Conservation (phyloP, 2,888 invertebrate species). For the Brenthis ino region DNA sequence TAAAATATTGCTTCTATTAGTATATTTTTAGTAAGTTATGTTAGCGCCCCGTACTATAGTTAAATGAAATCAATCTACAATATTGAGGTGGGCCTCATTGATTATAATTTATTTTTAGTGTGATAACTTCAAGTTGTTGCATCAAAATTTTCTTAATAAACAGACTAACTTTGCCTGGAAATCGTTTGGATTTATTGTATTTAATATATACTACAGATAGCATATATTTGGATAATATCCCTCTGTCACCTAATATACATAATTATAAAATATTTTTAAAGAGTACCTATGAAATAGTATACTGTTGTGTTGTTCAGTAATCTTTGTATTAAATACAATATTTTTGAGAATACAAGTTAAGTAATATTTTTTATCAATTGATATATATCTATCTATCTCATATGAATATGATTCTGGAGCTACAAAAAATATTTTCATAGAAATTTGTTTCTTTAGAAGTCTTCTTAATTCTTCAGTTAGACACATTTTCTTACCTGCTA, state of each 20-base stretch:
- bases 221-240: slow-evolving; percentile 31
- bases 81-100: slow-evolving; percentile 68
- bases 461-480: no score
- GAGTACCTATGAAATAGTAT: background rate
- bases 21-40: slow-evolving; percentile 75
- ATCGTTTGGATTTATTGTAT: slow-evolving; percentile 56
- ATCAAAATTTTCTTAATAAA: slow-evolving; percentile 78
- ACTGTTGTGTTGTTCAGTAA: background rate
- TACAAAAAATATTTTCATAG: no score
- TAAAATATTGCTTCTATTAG: slow-evolving; percentile 77
- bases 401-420: no score
- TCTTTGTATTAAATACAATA: slow-evolving; percentile 16
- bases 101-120: slow-evolving; percentile 79
- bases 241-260: slow-evolving; percentile 14
- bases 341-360: background rate
- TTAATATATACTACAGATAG: slow-evolving; percentile 23
- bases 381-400: no score
- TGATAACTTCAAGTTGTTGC: slow-evolving; percentile 79
- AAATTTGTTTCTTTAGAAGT: no score
- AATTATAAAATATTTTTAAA: background rate
- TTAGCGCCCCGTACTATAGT: slow-evolving; percentile 71
- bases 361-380: background rate
- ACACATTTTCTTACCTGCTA: no score
- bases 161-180: slow-evolving; percentile 78
- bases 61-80: slow-evolving; percentile 68